phyloP scores from a whole-genome alignment of 2,113 vertebrate genomes.

The Nothoprocta perdicaria region DNA sequence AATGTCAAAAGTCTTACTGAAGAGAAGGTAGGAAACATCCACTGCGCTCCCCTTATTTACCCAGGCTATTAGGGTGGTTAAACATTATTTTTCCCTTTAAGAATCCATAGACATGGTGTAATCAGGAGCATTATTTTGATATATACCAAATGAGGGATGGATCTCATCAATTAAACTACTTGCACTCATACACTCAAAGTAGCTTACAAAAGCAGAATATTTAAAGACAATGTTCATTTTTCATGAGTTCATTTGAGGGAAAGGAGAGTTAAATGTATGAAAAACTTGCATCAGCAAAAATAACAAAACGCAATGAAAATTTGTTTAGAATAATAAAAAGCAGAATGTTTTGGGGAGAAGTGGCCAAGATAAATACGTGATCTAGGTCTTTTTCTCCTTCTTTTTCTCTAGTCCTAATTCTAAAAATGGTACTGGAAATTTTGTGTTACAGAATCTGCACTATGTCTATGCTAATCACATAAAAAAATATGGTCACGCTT shows the following conservation, averaged over 20 bases:
- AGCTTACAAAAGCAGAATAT: not conserved
- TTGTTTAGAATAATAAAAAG: not conserved
- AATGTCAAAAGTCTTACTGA: too few species aligned
- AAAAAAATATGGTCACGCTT: not conserved
- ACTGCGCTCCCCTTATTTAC: too few species aligned
- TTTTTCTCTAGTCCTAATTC: not conserved
- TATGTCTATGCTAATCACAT: not conserved
- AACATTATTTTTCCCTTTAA: too few species aligned
- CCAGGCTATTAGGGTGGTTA: too few species aligned
- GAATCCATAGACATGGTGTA: not conserved
- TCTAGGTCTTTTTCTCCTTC: not conserved
- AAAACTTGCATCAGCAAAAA: not conserved
- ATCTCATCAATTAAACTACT: not conserved
- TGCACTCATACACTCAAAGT: not conserved
- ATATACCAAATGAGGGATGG: not conserved
- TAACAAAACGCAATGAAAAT: not conserved
- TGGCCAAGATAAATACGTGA: not conserved
- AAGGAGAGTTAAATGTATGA: not conserved
- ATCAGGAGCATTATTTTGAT: conserved; percentile 5
- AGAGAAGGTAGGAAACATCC: too few species aligned
- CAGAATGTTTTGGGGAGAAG: not conserved
- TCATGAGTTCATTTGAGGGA: not conserved
- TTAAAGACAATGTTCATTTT: not conserved
- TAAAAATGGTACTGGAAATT: not conserved
- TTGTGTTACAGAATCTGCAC: not conserved